Conservation (phyloP, 2,113 vertebrate genomes). For the Ochotona princeps region DNA sequence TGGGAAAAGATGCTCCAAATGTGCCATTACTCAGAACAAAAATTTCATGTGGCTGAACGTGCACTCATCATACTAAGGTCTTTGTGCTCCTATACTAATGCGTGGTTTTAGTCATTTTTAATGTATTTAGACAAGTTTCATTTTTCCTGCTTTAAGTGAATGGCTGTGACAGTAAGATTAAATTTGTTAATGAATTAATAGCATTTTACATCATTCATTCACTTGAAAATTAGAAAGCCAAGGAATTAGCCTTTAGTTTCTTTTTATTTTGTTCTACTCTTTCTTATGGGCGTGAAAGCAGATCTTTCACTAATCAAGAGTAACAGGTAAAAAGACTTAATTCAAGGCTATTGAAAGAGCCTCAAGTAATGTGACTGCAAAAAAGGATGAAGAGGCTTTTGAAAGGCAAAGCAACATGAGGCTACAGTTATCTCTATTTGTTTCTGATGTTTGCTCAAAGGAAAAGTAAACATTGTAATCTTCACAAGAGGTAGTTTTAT, state of each 20-base stretch:
- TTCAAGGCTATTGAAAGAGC: not conserved
- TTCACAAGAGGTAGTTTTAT: not conserved
- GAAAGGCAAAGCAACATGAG: not conserved
- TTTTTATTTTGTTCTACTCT: not conserved
- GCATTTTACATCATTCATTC: too few species aligned
- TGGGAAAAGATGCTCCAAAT: not conserved
- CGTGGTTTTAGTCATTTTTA: not conserved
- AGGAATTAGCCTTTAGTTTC: too few species aligned
- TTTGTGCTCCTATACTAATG: not conserved
- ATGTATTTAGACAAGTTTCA: not conserved
- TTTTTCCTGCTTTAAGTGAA: not conserved
- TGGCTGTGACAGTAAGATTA: not conserved
- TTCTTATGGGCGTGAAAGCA: not conserved
- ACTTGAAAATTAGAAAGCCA: too few species aligned
- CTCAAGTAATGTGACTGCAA: not conserved
- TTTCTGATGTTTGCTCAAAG: not conserved
- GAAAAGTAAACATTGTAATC: not conserved
- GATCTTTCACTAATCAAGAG: not conserved
- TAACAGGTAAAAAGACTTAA: not conserved
- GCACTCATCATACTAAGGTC: not conserved
- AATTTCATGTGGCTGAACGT: fast-evolving
- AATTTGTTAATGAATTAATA: not conserved
- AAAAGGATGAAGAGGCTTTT: not conserved
- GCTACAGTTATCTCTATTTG: not conserved
- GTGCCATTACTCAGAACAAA: not conserved